Evolutionary conservation across 2,113 vertebrate species (phyloP), one percentile per base, ranked within the genome.

Genomic region (Lanius ludovicianus): DNA sequence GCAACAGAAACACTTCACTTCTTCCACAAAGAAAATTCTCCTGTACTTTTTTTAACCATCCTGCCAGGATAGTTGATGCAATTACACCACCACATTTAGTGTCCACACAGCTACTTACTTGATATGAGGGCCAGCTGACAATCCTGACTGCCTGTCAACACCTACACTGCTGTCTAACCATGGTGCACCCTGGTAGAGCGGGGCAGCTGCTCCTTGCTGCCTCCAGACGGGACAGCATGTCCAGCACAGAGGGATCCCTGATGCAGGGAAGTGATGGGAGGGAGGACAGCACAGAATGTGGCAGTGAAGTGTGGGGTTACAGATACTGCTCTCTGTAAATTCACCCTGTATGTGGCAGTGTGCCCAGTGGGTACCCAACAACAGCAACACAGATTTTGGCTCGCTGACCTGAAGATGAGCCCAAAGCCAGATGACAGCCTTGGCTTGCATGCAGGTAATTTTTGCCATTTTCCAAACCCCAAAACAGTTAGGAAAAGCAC

Each of bases 161-260:
- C 62, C 78, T 59, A 41, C 46, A 55, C 37, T 1, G 7, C 74
- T 76, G 44, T 15, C 31, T 73, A 55, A 80, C 21, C 4, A 0
- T 11, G 21, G 35, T 30, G 20, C 10, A 31, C 8, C 21, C 44
- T 59, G 53, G n/a, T 68, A 65, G 60, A 67, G 49, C 42, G 22
- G 56, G 84, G 76, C 70, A 89, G 55, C 63, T 55, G 11, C 22
- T 18, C 46, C 56, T 41, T 41, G 50, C 49, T 75, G 77, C 30
- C 42, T 80, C 68, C 87, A 74, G 70, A 65, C 76, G n/a, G 49
- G 69, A 62, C 30, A 50, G 59, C 4, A 6, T 11, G 19, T 24
- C 68, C 69, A 77, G 76, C 69, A 65, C 33, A 71, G 75, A 0
- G 1, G 10, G 16, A 33, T 31, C 1, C 46, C 53, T 2, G 0